phyloP scores from a whole-genome alignment of 2,113 vertebrate species.

The Apodemus speciosus region DNA sequence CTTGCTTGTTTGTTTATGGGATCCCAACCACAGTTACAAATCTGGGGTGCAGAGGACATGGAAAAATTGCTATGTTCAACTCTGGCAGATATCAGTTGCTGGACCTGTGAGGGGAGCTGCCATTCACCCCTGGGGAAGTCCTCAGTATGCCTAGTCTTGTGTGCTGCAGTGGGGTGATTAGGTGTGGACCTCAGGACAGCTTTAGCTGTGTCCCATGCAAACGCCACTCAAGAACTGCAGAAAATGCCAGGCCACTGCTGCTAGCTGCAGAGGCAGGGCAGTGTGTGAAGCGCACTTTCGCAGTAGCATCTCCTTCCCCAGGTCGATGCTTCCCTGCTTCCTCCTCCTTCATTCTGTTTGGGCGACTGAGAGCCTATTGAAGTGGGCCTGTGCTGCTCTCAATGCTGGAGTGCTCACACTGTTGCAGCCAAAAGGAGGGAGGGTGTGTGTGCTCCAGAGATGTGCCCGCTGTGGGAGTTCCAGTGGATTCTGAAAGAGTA shows the following conservation, averaged over 20 bases:
- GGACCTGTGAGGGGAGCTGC: neutral
- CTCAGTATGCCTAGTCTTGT: neutral
- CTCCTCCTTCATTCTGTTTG: neutral
- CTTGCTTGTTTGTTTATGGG: neutral
- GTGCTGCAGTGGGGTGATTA: neutral
- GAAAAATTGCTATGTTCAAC: neutral
- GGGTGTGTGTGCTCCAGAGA: neutral
- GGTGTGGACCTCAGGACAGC: neutral
- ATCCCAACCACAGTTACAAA: neutral
- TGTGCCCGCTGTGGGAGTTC: rapidly evolving
- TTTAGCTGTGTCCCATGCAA: neutral
- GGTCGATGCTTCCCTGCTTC: neutral
- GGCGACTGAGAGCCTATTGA: neutral
- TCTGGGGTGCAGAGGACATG: neutral
- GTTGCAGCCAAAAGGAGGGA: neutral
- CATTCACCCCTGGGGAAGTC: neutral
- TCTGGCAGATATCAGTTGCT: neutral
- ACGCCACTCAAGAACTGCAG: neutral
- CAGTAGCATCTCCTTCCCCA: neutral
- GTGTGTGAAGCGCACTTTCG: neutral
- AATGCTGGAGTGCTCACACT: neutral
- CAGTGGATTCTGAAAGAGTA: neutral
- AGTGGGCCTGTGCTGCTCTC: neutral
- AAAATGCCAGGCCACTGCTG: neutral
- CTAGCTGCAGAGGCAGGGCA: neutral